These are phyloP conservation scores for Prorops nasuta DNA, from an alignment of 1,140 invertebrate species.

Conservation along the genomic window DNA sequence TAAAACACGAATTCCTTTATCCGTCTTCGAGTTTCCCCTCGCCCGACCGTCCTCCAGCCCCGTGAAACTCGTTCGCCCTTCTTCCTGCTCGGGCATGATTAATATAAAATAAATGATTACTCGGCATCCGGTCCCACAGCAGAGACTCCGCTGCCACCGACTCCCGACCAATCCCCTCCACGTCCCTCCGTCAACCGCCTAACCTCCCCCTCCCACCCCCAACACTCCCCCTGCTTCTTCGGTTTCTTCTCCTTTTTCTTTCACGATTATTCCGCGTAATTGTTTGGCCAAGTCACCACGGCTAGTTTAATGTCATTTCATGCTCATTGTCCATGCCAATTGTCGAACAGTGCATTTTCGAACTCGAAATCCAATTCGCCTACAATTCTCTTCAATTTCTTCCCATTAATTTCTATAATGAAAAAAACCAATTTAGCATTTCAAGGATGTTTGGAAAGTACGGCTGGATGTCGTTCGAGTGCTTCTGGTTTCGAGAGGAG, in stretches of 20 bases:
- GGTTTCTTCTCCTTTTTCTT: constrained; percentile 30
- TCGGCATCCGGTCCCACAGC: constrained; percentile 52
- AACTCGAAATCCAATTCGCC: constrained; percentile 5
- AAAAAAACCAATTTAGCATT: too few species aligned
- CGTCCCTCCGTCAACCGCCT: constrained; percentile 8
- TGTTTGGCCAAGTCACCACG: constrained; percentile 52
- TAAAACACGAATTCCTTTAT: constrained; percentile 19
- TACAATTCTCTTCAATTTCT: too few species aligned
- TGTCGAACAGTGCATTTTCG: constrained; percentile 20
- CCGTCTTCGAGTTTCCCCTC: constrained; percentile 7
- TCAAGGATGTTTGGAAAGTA: too few species aligned
- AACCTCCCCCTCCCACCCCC: constrained; percentile 7
- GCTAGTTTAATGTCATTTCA: constrained; percentile 56
- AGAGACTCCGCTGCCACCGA: constrained; percentile 36
- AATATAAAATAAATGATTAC: constrained; percentile 57
- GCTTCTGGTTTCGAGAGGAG: too few species aligned
- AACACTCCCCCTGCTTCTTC: background rate
- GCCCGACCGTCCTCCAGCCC: constrained; percentile 2
- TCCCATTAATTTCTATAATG: too few species aligned
- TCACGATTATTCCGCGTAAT: constrained; percentile 54
- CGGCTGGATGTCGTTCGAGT: too few species aligned
- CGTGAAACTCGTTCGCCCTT: constrained; percentile 20
- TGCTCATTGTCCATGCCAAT: constrained; percentile 53
- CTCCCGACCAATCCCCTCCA: constrained; percentile 20
- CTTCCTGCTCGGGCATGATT: constrained; percentile 45